Conservation (phyloP, 2,113 vertebrate species). For the Sakesphorus luctuosus region DNA sequence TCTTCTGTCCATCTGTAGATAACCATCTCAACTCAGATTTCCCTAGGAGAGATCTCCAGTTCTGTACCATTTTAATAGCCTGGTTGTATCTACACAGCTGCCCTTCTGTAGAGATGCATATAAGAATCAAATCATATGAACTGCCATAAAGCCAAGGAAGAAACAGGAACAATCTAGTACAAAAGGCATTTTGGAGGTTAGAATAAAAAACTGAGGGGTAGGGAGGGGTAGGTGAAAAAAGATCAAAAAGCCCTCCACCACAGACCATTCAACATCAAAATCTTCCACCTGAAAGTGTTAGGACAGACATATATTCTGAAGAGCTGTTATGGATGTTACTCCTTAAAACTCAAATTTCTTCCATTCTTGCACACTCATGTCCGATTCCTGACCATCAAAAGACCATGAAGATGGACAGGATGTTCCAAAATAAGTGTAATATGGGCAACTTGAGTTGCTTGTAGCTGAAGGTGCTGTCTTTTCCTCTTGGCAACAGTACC, state of each 20-base stretch:
- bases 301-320: background rate
- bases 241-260: fast-evolving
- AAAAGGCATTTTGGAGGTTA: background rate
- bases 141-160: background rate
- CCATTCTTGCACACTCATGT: background rate
- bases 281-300: background rate
- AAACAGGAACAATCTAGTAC: background rate
- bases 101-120: background rate
- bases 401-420: too few species aligned
- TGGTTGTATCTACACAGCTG: background rate
- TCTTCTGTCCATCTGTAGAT: background rate
- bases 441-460: background rate
- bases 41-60: background rate
- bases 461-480: background rate
- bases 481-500: background rate
- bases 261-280: background rate
- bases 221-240: background rate
- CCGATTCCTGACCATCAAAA: background rate
- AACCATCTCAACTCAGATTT: background rate
- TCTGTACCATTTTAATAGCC: background rate
- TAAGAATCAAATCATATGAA: background rate
- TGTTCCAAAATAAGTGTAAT: background rate
- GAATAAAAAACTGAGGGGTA: background rate
- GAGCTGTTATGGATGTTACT: background rate
- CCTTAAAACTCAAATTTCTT: background rate